Conservation (phyloP, 2,113 vertebrate genomes). For the Actenoides hombroni region DNA sequence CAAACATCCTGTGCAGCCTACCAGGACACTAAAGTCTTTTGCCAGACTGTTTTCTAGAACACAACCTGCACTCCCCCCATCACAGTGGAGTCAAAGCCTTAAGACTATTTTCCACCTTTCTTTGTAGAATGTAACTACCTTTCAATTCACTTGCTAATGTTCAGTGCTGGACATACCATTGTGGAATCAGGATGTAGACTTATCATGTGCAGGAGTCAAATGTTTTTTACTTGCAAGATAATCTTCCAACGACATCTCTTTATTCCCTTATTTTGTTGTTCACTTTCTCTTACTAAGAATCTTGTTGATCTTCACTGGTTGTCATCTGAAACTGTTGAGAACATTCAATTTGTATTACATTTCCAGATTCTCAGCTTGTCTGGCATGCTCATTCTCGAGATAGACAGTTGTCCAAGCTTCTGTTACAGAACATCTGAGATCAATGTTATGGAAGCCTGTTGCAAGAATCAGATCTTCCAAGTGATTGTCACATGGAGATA, state of each 20-base stretch:
- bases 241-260: background rate
- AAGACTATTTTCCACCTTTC: background rate
- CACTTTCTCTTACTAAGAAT: background rate
- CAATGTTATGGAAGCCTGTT: background rate
- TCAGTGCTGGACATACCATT: background rate
- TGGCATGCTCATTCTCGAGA: background rate
- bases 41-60: too few species aligned
- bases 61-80: too few species aligned
- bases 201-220: background rate
- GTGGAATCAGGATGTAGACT: background rate
- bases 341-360: background rate
- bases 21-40: too few species aligned
- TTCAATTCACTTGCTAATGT: background rate
- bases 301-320: background rate
- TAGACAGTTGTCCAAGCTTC: background rate
- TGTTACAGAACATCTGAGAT: accelerated
- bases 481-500: accelerated
- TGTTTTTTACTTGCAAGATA: background rate
- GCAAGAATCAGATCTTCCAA: background rate
- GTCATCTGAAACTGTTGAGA: background rate
- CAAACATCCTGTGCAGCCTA: too few species aligned
- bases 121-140: background rate
- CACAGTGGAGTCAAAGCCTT: background rate
- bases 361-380: background rate
- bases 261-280: background rate